A percentile compares a stretch with the other conserved stretches of the same genome.
Conservation (phyloP, 2,888 invertebrate species). For the Lingula anatina region DNA sequence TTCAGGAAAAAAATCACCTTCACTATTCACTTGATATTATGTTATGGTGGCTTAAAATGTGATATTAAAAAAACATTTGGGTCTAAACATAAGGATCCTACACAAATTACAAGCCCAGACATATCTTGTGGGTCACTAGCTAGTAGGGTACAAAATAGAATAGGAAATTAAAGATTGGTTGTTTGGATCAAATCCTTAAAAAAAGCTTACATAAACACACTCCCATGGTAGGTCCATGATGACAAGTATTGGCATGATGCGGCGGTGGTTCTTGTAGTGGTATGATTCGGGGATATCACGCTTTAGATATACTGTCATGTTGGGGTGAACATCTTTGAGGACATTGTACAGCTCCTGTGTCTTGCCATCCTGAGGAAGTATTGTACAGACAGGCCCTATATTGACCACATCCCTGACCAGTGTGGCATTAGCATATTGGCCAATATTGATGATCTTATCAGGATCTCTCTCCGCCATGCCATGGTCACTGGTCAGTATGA, state of each 20-base stretch:
- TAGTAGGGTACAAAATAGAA: too few species aligned
- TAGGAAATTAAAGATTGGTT: too few species aligned
- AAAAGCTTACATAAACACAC: constrained; percentile 19
- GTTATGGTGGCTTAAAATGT: too few species aligned
- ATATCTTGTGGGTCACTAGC: too few species aligned
- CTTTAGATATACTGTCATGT: constrained; percentile 57
- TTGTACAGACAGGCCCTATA: constrained; percentile 16
- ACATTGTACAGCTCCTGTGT: constrained; percentile 16
- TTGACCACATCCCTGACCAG: constrained; percentile 13
- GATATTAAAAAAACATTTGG: too few species aligned
- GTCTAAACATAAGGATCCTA: too few species aligned
- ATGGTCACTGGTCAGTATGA: constrained; percentile 39
- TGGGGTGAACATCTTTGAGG: constrained; percentile 14
- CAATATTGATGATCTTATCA: constrained; percentile 13
- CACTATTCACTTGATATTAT: too few species aligned
- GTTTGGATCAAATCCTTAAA: too few species aligned
- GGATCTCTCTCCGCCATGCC: constrained; percentile 32
- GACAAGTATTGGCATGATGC: constrained; percentile 62
- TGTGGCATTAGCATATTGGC: constrained; percentile 13
- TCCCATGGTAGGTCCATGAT: constrained; percentile 62
- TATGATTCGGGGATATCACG: constrained; percentile 60
- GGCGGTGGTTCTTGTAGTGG: constrained; percentile 61
- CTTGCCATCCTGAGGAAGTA: constrained; percentile 15
- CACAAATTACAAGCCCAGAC: too few species aligned
- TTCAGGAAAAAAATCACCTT: too few species aligned